These are phyloP conservation scores for Lonchura striata DNA, from an alignment of 2,113 vertebrate species.

Conservation along the genomic window DNA sequence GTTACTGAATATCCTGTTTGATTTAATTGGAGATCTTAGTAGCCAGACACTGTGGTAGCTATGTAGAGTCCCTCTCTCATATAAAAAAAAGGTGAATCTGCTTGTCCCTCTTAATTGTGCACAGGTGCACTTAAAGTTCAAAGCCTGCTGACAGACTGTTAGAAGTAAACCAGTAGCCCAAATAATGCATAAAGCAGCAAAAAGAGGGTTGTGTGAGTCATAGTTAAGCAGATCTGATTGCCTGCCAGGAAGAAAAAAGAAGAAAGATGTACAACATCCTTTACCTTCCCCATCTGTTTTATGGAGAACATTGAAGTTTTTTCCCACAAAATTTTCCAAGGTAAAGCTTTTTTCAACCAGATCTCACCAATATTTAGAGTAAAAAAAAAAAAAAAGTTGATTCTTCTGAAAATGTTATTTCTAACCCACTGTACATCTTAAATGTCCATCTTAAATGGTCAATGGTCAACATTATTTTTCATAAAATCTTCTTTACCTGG, in stretches of 20 bases:
- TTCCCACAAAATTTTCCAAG: neutral
- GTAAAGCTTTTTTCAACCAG: neutral
- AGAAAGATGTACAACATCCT: too few species aligned
- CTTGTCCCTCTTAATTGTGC: neutral
- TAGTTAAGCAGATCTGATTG: neutral
- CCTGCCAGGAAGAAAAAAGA: neutral
- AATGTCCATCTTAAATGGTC: neutral
- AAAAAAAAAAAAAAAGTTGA: neutral
- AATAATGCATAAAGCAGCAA: neutral
- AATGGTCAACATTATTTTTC: neutral
- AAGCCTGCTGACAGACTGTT: neutral
- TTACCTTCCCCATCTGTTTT: neutral
- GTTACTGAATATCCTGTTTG: neutral
- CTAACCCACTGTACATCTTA: neutral
- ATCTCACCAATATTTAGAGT: neutral
- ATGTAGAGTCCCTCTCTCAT: fast-evolving
- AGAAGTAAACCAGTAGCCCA: neutral
- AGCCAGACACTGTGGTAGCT: fast-evolving
- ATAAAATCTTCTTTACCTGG: neutral
- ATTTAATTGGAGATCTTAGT: neutral
- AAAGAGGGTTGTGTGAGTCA: neutral
- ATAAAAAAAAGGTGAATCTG: neutral
- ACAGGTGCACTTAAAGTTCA: neutral
- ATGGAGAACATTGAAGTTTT: neutral
- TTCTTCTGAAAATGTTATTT: neutral